Percentiles rank a stretch among this genome's conserved stretches.
phyloP scores from a whole-genome alignment of 2,888 invertebrate genomes.

The Ectobius pallidus region DNA sequence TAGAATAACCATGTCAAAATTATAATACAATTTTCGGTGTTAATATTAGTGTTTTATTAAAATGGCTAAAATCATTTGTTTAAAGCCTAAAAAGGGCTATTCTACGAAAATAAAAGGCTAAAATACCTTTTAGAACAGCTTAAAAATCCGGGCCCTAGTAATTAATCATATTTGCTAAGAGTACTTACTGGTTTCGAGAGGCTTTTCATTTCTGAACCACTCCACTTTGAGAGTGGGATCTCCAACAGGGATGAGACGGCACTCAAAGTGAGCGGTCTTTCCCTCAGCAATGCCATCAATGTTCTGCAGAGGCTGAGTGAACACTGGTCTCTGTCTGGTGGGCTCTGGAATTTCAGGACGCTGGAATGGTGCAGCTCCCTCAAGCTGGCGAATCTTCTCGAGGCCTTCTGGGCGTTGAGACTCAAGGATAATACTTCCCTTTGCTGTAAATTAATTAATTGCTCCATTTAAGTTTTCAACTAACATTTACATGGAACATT shows the following conservation, averaged over 20 bases:
- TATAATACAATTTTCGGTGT: too few species aligned
- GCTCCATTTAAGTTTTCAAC: too few species aligned
- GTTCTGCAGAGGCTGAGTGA: slow-evolving; percentile 92
- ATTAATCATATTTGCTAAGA: too few species aligned
- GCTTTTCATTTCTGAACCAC: slow-evolving; percentile 93
- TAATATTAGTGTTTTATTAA: too few species aligned
- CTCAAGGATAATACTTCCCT: slow-evolving; percentile 84
- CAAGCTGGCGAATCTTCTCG: slow-evolving; percentile 88
- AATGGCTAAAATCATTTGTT: too few species aligned
- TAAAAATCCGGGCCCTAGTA: too few species aligned
- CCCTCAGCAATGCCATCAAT: slow-evolving; percentile 87
- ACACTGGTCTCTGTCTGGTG: slow-evolving; percentile 90
- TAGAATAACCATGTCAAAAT: too few species aligned
- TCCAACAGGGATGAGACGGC: slow-evolving; percentile 90
- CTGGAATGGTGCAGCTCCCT: slow-evolving; percentile 78
- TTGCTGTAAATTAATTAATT: slow-evolving; percentile 55
- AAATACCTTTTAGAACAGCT: too few species aligned
- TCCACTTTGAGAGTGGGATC: slow-evolving; percentile 94
- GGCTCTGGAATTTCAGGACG: slow-evolving; percentile 82
- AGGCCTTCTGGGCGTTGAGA: slow-evolving; percentile 94
- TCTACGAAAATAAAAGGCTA: too few species aligned
- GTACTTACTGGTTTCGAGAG: slow-evolving; percentile 83
- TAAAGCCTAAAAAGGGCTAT: too few species aligned
- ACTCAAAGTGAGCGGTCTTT: slow-evolving; percentile 94
- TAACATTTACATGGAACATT: too few species aligned